These are phyloP conservation scores for Phalera bucephala DNA, from an alignment of 2,888 invertebrate genomes.

Conservation along the genomic window DNA sequence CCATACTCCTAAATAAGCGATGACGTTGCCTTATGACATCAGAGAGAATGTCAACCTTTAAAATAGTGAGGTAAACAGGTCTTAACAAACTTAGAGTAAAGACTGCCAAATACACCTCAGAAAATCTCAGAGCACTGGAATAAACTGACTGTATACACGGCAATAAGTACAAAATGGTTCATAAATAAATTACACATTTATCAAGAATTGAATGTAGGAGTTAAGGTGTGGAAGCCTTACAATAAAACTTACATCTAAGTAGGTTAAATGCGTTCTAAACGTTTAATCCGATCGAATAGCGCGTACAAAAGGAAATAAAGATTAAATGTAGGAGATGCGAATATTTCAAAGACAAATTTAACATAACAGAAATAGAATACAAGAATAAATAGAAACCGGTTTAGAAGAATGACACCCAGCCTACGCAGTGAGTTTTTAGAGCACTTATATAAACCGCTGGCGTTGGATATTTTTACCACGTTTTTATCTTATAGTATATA, in stretches of 20 bases:
- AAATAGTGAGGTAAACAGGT: too few relatives aligned
- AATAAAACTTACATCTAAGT: conserved; percentile 47
- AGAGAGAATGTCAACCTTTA: conserved; percentile 46
- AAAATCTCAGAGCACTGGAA: conserved; percentile 9
- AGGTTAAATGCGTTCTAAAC: conserved; percentile 57
- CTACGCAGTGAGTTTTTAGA: conserved; percentile 55
- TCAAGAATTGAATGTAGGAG: conserved; percentile 34
- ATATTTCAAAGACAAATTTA: conserved; percentile 22
- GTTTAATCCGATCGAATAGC: conserved; percentile 47
- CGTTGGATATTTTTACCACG: conserved; percentile 39
- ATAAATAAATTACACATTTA: conserved; percentile 5
- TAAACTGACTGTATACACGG: neutral
- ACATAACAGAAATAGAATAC: conserved; percentile 19
- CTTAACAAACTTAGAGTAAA: neutral
- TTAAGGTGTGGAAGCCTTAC: conserved; percentile 56
- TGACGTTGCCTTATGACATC: conserved; percentile 43
- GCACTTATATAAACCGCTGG: conserved; percentile 53
- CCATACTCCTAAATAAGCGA: conserved; percentile 25
- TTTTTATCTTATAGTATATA: conserved; percentile 45
- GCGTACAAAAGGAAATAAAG: neutral
- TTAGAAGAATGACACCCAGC: conserved; percentile 44
- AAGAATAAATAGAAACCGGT: conserved; percentile 46
- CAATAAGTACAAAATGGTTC: too few relatives aligned
- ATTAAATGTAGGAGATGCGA: conserved; percentile 12
- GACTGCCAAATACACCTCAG: neutral